These are phyloP conservation scores for Trichacis sp. DNA, from an alignment of 2,888 invertebrate species.

Conservation along the genomic window DNA sequence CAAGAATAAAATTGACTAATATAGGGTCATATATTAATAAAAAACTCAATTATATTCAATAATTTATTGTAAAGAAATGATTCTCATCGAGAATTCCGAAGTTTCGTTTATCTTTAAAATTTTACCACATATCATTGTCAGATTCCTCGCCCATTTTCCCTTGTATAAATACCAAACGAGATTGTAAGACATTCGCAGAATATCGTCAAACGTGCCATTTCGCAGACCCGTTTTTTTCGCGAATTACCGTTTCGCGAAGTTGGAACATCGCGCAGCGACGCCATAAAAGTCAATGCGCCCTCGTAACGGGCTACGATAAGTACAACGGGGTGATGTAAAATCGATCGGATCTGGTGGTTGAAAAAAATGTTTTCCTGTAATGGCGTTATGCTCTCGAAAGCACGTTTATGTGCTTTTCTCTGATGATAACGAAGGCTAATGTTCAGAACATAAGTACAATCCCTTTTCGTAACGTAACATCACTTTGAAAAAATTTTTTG, in stretches of 20 bases:
- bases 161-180: too few species aligned
- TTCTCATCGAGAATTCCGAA: too few species aligned
- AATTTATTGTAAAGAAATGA: too few species aligned
- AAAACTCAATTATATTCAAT: too few species aligned
- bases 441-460: neutral
- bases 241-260: slow-evolving; percentile 49
- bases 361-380: slow-evolving; percentile 60
- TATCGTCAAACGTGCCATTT: slow-evolving; percentile 26
- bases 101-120: too few species aligned
- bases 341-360: slow-evolving; percentile 65
- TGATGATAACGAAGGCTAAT: neutral
- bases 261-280: slow-evolving; percentile 54
- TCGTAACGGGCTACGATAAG: slow-evolving; percentile 68
- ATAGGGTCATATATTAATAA: too few species aligned
- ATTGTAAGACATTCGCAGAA: slow-evolving; percentile 11
- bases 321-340: slow-evolving; percentile 55
- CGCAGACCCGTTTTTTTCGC: slow-evolving; percentile 42
- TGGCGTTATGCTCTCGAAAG: slow-evolving; percentile 61
- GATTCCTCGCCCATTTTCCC: too few species aligned
- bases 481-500: too few species aligned
- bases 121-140: too few species aligned
- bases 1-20: too few species aligned
- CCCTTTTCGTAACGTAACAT: too few species aligned
- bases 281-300: slow-evolving; percentile 67
- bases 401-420: neutral